Conservation (phyloP, 2,797 vertebrate species). For the Gobio occitaniae region DNA sequence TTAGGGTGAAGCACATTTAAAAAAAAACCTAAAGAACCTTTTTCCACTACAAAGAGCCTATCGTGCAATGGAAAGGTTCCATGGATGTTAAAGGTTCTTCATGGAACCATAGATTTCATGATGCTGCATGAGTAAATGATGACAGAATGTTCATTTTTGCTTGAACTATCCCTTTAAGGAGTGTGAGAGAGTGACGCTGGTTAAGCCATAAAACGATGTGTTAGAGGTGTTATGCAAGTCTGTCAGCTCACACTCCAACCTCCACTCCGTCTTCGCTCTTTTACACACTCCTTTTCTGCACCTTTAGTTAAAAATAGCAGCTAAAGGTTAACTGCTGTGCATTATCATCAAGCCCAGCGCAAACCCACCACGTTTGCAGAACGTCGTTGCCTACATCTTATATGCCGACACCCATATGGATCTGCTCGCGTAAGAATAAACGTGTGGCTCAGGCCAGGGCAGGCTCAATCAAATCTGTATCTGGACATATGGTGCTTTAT, state of each 20-base stretch:
- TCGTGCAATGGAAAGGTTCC: background rate
- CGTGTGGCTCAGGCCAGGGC: background rate
- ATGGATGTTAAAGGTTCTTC: background rate
- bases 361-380: conserved; percentile 8
- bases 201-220: conserved; percentile 18
- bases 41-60: background rate
- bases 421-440: background rate
- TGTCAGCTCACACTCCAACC: conserved; percentile 38
- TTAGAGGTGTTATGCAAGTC: conserved; percentile 33
- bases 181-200: background rate
- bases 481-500: conserved; percentile 36
- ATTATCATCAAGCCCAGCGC: conserved; percentile 38
- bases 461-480: conserved; percentile 22
- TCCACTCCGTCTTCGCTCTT: conserved; percentile 21
- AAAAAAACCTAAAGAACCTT: background rate
- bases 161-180: background rate
- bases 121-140: background rate
- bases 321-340: conserved; percentile 28
- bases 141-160: background rate
- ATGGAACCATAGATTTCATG: background rate
- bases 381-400: background rate
- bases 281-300: conserved; percentile 10
- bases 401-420: background rate
- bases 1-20: background rate
- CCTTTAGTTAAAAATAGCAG: conserved; percentile 49